These are phyloP conservation scores for Leucoraja erinaceus DNA, from an alignment of 2,113 vertebrate species.

Conservation along the genomic window DNA sequence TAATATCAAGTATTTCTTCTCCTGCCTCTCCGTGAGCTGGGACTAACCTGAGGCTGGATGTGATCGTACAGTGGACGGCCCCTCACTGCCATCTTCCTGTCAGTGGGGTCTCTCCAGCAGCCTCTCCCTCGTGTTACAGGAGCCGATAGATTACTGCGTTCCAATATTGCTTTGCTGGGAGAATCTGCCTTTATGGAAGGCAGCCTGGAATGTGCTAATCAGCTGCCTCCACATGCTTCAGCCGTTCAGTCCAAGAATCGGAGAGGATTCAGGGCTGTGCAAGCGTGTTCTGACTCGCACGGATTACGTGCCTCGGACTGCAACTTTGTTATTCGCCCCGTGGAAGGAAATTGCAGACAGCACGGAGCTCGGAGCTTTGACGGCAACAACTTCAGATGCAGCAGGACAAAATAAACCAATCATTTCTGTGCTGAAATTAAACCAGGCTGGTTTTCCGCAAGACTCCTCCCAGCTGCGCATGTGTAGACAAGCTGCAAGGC, in stretches of 20 bases:
- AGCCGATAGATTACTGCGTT: not conserved
- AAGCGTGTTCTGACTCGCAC: not conserved
- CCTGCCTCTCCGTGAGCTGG: not conserved
- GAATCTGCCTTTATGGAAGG: not conserved
- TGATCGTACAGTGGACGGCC: not conserved
- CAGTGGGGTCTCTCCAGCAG: too few species aligned
- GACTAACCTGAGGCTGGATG: not conserved
- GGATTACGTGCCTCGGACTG: not conserved
- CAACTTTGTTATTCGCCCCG: not conserved
- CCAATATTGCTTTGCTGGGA: not conserved
- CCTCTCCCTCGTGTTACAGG: not conserved
- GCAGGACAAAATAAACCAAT: not conserved
- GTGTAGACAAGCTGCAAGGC: not conserved
- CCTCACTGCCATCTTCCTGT: not conserved
- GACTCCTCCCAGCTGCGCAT: not conserved
- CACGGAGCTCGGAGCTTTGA: not conserved
- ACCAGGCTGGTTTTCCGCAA: not conserved
- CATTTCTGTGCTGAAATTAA: not conserved
- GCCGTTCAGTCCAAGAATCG: not conserved
- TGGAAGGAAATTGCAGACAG: not conserved
- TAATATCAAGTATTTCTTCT: not conserved
- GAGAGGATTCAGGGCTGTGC: not conserved
- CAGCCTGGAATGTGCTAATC: constrained; percentile 32
- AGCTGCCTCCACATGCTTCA: not conserved
- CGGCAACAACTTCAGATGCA: not conserved